Conservation (phyloP, 2,113 vertebrate genomes). For the Fulica atra region DNA sequence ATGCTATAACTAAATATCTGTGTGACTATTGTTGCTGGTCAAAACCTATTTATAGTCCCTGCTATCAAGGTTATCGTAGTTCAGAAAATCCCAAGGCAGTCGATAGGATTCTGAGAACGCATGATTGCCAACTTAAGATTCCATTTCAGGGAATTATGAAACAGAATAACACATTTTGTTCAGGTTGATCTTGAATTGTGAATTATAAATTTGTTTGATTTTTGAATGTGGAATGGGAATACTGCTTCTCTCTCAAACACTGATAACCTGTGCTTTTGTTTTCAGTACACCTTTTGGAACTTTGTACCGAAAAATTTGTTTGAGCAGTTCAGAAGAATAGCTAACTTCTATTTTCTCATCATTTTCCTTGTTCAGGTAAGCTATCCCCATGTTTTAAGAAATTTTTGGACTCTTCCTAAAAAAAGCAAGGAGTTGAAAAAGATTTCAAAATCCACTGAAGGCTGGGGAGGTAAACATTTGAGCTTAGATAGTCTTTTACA, state of each 20-base stretch:
- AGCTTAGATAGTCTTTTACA: background rate
- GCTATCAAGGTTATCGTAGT: background rate
- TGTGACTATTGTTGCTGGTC: background rate
- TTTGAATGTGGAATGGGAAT: background rate
- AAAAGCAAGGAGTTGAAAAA: background rate
- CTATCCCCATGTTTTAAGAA: background rate
- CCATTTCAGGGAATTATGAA: background rate
- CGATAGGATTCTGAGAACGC: background rate
- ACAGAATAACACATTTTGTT: background rate
- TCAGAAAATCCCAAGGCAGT: background rate
- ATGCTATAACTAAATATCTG: background rate
- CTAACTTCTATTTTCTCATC: constrained; percentile 99
- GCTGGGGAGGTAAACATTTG: background rate
- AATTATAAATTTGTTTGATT: background rate
- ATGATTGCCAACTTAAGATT: background rate
- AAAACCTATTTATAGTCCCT: background rate
- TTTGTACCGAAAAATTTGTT: constrained; percentile 98
- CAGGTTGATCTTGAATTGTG: background rate
- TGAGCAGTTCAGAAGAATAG: constrained; percentile 97
- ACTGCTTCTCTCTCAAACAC: background rate
- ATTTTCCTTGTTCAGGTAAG: constrained; percentile 99
- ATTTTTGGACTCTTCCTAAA: background rate
- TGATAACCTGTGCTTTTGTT: constrained; percentile 3
- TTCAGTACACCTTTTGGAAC: constrained; percentile 97
- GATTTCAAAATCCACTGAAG: background rate